Conservation (phyloP, 2,113 vertebrate genomes). For the Rhea pennata region DNA sequence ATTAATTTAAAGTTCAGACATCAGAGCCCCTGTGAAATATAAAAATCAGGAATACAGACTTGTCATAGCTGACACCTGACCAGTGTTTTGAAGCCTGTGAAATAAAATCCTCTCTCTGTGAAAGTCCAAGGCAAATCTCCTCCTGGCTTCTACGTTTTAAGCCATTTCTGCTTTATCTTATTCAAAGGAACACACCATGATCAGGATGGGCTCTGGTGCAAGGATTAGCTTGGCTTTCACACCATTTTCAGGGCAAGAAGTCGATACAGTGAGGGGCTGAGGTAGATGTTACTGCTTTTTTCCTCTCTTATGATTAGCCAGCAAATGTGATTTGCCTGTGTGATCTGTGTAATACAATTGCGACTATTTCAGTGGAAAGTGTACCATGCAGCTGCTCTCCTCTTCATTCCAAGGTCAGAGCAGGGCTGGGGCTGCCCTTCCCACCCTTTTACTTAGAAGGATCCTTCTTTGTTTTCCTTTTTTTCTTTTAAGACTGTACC, state of each 20-base stretch:
- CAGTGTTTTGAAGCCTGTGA: neutral
- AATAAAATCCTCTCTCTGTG: neutral
- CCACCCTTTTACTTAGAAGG: neutral
- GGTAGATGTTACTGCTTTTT: neutral
- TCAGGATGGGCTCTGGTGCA: neutral
- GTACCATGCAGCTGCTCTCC: neutral
- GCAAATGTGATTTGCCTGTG: neutral
- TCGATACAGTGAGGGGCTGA: neutral
- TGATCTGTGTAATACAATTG: neutral
- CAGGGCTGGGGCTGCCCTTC: neutral
- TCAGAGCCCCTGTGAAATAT: neutral
- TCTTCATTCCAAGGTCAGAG: neutral
- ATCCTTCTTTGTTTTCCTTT: neutral
- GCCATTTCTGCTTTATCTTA: neutral
- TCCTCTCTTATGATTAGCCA: neutral
- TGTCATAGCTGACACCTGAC: neutral
- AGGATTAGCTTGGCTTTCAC: neutral
- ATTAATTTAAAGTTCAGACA: neutral
- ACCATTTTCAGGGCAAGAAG: neutral
- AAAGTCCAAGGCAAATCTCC: neutral
- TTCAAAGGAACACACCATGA: neutral
- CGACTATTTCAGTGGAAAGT: neutral
- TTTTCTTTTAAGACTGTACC: neutral
- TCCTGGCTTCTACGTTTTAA: neutral
- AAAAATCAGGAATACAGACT: neutral